Evolutionary conservation across 2,113 vertebrate species (phyloP).

Genomic region (Rhipidura dahli): DNA sequence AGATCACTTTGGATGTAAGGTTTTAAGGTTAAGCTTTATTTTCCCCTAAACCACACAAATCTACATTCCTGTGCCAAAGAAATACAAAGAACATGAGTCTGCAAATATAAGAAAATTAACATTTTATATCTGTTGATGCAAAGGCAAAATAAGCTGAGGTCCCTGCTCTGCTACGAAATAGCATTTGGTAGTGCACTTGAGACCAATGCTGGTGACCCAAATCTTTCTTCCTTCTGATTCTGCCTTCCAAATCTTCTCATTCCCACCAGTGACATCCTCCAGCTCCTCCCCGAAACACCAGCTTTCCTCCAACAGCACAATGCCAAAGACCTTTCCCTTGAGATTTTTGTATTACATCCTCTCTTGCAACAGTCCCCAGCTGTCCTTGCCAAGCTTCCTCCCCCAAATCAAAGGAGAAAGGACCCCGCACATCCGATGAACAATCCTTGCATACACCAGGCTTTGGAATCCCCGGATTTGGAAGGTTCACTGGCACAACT

Average conservation of each 20-base stretch:
- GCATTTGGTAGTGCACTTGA: neutral
- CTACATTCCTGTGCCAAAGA: neutral
- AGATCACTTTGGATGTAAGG: neutral
- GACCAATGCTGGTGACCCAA: neutral
- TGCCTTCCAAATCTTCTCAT: neutral
- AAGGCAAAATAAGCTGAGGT: neutral
- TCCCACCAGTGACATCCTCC: neutral
- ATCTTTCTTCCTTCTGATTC: neutral
- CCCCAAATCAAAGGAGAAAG: neutral
- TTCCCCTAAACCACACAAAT: neutral
- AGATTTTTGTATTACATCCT: neutral
- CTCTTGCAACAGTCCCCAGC: neutral
- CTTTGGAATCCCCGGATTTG: neutral
- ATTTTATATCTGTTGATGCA: neutral
- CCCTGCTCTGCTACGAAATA: neutral
- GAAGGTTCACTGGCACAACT: neutral
- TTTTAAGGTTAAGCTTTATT: neutral
- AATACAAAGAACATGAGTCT: neutral
- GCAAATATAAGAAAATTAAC: neutral
- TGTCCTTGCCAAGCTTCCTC: neutral
- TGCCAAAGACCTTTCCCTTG: neutral
- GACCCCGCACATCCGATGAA: rapidly evolving
- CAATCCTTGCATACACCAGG: neutral
- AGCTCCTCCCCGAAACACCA: neutral
- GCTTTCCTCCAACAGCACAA: neutral